Evolutionary conservation across 2,888 invertebrate species (phyloP), one percentile per base, ranked within the genome.

Genomic region (Lissonota sp.): DNA sequence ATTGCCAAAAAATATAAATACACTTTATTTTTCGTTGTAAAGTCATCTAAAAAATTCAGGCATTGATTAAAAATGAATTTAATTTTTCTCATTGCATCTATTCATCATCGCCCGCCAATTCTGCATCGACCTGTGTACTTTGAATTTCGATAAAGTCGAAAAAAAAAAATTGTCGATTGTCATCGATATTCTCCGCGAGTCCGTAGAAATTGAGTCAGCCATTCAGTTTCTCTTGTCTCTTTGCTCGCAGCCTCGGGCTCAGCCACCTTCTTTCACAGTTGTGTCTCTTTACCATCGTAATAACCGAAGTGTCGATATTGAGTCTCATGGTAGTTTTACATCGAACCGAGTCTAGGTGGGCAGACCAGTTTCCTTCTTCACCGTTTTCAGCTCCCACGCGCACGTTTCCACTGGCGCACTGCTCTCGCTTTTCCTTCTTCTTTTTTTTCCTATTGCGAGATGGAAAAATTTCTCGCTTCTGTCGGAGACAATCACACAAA

Each of bases 341-440:
- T 82, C 73, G 80, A 64, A 57, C 60, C 46, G 37, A 55, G 79
- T 57, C 62, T 80, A 73, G 76, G 85, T 84, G 85, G 85, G 85
- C 84, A 84, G 80, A 85, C 84, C 84, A 82, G 85, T 85, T 26
- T 84, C 66, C 79, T 60, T 74, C 83, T 83, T 73, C 64, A 26
- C 26, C 44, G 69, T 77, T 66, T 26, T 26, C 26, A 26, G 26
- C 83, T 75, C 83, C 80, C 83, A 82, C 83, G 74, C 77, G 70
- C 63, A 12, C 67, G 69, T 49, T 53, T 53, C 60, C 26, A 39
- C 14, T 42, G 64, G 74, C 60, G 73, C 81, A 74, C 75, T 72
- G 81, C 73, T 78, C 78, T 70, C 57, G 73, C 73, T 66, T 74
- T 60, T 72, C 63, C 26, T 26, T 26, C 3, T 26, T 26, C n/a